These are phyloP conservation scores for Lasioglossum pauxillum DNA, from an alignment of 2,888 invertebrate species.

Conservation along the genomic window DNA sequence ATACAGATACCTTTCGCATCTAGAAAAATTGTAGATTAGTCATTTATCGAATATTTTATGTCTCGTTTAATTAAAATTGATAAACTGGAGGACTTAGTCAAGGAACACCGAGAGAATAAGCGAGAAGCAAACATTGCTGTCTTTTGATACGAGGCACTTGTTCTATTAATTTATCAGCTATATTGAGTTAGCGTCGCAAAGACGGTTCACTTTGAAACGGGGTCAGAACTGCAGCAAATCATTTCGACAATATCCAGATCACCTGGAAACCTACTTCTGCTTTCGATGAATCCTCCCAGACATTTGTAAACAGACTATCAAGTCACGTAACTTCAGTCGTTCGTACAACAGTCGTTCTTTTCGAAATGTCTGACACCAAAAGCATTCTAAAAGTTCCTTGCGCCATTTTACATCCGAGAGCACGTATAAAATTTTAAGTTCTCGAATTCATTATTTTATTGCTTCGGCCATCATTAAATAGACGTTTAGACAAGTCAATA, in stretches of 20 bases:
- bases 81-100: background rate
- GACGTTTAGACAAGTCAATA: background rate
- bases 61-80: background rate
- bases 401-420: background rate
- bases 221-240: conserved; percentile 6
- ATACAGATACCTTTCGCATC: background rate
- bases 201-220: background rate
- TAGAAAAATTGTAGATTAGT: background rate
- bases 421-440: background rate
- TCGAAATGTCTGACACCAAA: background rate
- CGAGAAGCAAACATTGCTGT: background rate
- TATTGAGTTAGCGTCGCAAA: background rate
- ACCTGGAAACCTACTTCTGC: conserved; percentile 10
- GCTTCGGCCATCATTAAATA: background rate
- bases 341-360: background rate
- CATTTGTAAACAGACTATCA: background rate
- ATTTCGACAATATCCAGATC: background rate
- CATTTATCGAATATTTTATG: background rate
- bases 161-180: background rate
- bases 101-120: background rate
- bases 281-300: background rate
- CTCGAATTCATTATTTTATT: background rate
- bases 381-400: background rate
- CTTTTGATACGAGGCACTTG: background rate
- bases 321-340: background rate